Conservation (phyloP, 2,888 invertebrate species). For the Hyposoter didymator region DNA sequence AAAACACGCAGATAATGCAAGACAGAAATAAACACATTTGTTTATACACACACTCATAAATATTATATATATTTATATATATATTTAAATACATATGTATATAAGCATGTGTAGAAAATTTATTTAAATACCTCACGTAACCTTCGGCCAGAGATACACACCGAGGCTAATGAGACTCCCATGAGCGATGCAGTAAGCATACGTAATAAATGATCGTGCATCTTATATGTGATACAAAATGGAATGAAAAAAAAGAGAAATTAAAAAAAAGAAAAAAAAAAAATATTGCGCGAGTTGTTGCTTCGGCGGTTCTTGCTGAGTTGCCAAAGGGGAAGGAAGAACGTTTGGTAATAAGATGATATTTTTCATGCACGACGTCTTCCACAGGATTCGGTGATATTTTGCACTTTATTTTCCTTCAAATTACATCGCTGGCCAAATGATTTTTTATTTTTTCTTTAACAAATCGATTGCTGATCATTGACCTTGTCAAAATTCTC, state of each 20-base stretch:
- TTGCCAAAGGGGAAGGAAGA: conserved; percentile 32
- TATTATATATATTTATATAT: conserved; percentile 2
- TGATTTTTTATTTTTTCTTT: not conserved
- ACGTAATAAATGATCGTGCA: conserved; percentile 64
- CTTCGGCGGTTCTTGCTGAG: conserved; percentile 5
- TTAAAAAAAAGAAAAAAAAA: conserved; percentile 21
- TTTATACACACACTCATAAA: conserved; percentile 25
- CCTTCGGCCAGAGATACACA: conserved; percentile 60
- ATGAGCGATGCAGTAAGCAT: conserved; percentile 64
- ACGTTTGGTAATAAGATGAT: conserved; percentile 47
- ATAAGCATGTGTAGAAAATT: conserved; percentile 45
- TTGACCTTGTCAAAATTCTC: conserved; percentile 20
- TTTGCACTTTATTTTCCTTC: not conserved
- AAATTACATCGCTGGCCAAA: conserved; percentile 18
- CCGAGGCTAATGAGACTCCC: conserved; percentile 66
- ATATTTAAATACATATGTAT: not conserved
- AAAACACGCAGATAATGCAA: conserved; percentile 10
- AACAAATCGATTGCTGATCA: not conserved
- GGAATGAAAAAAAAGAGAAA: conserved; percentile 30
- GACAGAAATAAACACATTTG: conserved; percentile 29
- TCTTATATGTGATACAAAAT: conserved; percentile 53
- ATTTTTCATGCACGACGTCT: conserved; percentile 26
- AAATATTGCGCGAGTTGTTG: conserved; percentile 7
- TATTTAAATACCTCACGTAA: conserved; percentile 62
- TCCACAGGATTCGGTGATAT: not conserved